Conservation (phyloP, 1,140 invertebrate genomes). For the Colletes latitarsis region DNA sequence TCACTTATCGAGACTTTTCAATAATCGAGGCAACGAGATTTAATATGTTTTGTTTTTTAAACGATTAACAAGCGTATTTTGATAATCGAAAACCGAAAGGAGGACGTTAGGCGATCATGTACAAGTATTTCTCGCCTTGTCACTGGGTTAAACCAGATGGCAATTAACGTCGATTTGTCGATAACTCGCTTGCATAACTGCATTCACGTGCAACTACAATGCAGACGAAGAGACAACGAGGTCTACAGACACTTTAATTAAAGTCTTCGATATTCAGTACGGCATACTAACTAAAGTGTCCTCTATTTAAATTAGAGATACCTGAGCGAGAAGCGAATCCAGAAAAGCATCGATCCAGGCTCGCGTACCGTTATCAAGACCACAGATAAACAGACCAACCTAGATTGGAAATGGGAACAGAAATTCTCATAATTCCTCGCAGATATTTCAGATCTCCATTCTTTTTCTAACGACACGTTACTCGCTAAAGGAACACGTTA, state of each 20-base stretch:
- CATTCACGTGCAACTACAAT: neutral
- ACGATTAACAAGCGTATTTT: neutral
- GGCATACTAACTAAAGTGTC: slow-evolving; percentile 8
- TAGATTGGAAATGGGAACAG: too few relatives aligned
- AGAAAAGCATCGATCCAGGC: neutral
- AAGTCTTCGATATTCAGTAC: slow-evolving; percentile 10
- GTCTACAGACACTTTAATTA: slow-evolving; percentile 23
- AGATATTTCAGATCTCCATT: too few relatives aligned
- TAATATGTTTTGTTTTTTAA: neutral
- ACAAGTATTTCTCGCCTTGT: neutral
- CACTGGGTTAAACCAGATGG: slow-evolving; percentile 24
- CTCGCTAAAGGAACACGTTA: too few relatives aligned
- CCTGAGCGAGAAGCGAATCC: neutral
- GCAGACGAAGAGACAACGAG: slow-evolving; percentile 10
- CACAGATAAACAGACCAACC: too few relatives aligned
- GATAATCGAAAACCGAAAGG: neutral
- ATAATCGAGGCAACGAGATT: too few relatives aligned
- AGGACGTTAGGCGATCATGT: neutral
- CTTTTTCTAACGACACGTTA: too few relatives aligned
- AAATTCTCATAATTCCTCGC: too few relatives aligned
- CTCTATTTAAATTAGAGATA: neutral
- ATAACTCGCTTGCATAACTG: slow-evolving; percentile 41
- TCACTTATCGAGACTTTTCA: too few relatives aligned
- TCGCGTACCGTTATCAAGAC: too few relatives aligned
- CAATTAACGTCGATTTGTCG: slow-evolving; percentile 35